Evolutionary conservation across 2,888 invertebrate genomes (phyloP), one percentile per base, ranked within the genome.

Genomic region (Bombyx huttoni): DNA sequence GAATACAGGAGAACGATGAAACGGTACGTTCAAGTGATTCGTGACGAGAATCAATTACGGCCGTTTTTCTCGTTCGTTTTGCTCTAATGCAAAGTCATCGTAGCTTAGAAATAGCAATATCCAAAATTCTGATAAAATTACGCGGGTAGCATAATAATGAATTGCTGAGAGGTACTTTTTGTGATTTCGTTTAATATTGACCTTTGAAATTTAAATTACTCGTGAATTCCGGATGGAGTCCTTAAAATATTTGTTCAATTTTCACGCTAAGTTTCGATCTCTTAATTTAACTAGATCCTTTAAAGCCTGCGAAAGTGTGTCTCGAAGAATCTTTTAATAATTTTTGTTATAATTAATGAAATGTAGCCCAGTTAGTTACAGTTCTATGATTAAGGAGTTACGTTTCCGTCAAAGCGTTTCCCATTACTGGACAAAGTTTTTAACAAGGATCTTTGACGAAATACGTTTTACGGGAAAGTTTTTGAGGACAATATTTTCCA

Each of bases 91-190:
- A 13, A 48, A 50, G 52, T 50, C 40, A 50, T 50, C 45, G 50
- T 33, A 48, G 48, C 50, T 48, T 50, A 24, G 52, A 49, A 52
- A 52, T 49, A 46, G 54, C 52, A 57, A 58, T 57, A 56, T 54
- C 54, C 57, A 55, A 56, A 57, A 57, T 55, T 56, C 56, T 57
- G 56, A 52, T 55, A 56, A 58, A 55, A 55, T 53, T 61, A 58
- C 55, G 55, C 57, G 56, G 58, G 56, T 55, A 56, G 57, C 61
- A 60, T 61, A 60, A 60, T 57, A 60, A 60, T 60, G 56, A 57
- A 40, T 40, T 40, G 40, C 40, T 7, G 8, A 47, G 13, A 10
- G 10, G 50, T 14, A 51, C 46, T 47, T 14, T 51, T 47, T 35
- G 47, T 46, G 8, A 10, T 51, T 1, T 12, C 45, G 12, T 9